Conservation (phyloP, 2,113 vertebrate species). For the Thalassoma bifasciatum region DNA sequence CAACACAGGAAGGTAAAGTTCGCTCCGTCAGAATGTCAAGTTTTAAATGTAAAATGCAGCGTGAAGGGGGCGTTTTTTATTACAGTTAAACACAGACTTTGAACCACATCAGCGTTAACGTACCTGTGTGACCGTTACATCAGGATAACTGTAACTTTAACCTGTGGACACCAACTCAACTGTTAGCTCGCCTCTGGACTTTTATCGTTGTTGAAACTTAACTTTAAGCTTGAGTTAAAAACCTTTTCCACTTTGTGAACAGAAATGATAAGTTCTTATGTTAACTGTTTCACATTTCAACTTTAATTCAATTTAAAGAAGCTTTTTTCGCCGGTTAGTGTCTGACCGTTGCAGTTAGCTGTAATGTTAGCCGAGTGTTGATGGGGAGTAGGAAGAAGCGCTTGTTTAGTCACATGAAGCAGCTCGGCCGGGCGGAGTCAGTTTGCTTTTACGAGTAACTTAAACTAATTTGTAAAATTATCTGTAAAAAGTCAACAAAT, state of each 20-base stretch:
- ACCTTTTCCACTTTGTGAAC: not conserved
- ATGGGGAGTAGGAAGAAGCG: constrained; percentile 24
- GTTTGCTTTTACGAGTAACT: too few species aligned
- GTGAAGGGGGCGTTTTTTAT: too few species aligned
- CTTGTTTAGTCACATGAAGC: constrained; percentile 11
- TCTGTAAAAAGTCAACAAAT: too few species aligned
- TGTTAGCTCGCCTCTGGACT: constrained; percentile 35
- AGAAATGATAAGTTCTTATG: rapidly evolving
- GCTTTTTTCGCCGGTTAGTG: not conserved
- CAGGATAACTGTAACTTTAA: not conserved
- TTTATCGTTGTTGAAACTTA: not conserved
- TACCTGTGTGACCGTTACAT: not conserved
- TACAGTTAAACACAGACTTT: too few species aligned
- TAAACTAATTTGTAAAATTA: too few species aligned
- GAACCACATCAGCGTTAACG: rapidly evolving
- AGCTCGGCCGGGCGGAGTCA: constrained; percentile 47
- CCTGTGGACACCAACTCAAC: constrained; percentile 21
- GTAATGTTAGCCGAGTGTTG: constrained; percentile 18
- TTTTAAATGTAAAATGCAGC: not conserved
- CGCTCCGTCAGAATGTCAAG: constrained; percentile 24
- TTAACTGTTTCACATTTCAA: not conserved
- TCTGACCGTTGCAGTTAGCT: constrained; percentile 21
- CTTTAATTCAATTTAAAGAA: rapidly evolving
- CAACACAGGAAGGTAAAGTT: constrained; percentile 78
- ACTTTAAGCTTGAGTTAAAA: not conserved